Conservation (phyloP, 2,888 invertebrate genomes). For the Melanostoma scalare region DNA sequence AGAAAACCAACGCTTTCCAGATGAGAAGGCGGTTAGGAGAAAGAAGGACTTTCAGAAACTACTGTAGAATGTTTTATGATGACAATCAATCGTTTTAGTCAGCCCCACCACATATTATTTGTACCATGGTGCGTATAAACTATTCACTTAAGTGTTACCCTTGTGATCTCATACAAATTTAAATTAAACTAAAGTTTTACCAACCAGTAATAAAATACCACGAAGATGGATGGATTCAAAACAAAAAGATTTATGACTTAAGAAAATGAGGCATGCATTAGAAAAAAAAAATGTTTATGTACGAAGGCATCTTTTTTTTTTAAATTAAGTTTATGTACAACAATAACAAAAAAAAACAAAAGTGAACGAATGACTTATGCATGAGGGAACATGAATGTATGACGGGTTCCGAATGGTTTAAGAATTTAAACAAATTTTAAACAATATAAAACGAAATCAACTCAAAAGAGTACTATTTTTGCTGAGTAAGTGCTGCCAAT, state of each 20-base stretch:
- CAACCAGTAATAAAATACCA: background rate
- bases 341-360: slow-evolving; percentile 18
- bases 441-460: slow-evolving; percentile 16
- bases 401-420: slow-evolving; percentile 44
- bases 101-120: too few relatives aligned
- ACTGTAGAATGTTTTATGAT: too few relatives aligned
- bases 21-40: too few relatives aligned
- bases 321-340: slow-evolving; percentile 44
- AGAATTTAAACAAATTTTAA: slow-evolving; percentile 20
- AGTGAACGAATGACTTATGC: slow-evolving; percentile 56
- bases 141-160: too few relatives aligned
- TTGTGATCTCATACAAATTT: slow-evolving; percentile 8
- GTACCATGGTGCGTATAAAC: too few relatives aligned
- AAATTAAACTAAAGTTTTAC: background rate
- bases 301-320: slow-evolving; percentile 59
- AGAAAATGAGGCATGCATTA: slow-evolving; percentile 50
- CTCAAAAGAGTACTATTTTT: slow-evolving; percentile 55
- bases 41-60: too few relatives aligned
- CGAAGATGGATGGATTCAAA: slow-evolving; percentile 35
- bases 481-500: slow-evolving; percentile 72
- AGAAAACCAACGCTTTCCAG: too few relatives aligned
- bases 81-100: too few relatives aligned
- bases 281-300: slow-evolving; percentile 25
- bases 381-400: slow-evolving; percentile 44
- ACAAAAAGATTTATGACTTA: slow-evolving; percentile 8